These are phyloP conservation scores for Salarias fasciatus DNA, from an alignment of 2,797 vertebrate species.

Conservation along the genomic window DNA sequence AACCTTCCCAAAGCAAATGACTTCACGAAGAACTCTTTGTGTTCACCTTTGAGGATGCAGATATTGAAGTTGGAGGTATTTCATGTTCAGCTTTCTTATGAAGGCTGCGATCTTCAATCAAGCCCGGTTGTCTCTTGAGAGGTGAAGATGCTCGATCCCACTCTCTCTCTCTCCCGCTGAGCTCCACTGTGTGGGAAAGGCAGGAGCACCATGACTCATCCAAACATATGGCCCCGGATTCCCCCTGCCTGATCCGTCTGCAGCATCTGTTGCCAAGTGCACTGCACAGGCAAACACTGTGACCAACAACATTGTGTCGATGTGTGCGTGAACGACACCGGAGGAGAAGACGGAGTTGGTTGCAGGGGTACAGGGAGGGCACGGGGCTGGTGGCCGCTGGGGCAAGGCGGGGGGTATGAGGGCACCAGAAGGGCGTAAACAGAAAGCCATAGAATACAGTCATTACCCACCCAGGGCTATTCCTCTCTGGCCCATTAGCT, in stretches of 20 bases:
- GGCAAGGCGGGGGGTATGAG: conserved; percentile 53
- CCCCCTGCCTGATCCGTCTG: conserved; percentile 86
- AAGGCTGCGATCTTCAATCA: no score
- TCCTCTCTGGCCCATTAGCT: conserved; percentile 97
- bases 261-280: conserved; percentile 93
- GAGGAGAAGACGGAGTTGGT: conserved; percentile 18
- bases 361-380: no score
- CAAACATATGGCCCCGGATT: conserved; percentile 92
- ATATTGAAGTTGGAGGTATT: no score
- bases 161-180: no score
- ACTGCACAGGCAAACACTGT: conserved; percentile 87
- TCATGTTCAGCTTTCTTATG: no score
- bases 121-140: no score
- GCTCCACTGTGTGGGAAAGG: conserved; percentile 45
- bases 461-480: conserved; percentile 93
- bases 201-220: conserved; percentile 87
- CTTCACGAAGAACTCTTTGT: no score
- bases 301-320: conserved; percentile 80
- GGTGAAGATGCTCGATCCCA: background rate
- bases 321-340: conserved; percentile 47
- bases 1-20: no score
- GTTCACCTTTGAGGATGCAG: no score
- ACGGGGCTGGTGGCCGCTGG: conserved; percentile 60
- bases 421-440: conserved; percentile 71
- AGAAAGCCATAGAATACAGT: conserved; percentile 95